Conservation (phyloP, 2,797 vertebrate species). For the Lutjanus argentimaculatus region DNA sequence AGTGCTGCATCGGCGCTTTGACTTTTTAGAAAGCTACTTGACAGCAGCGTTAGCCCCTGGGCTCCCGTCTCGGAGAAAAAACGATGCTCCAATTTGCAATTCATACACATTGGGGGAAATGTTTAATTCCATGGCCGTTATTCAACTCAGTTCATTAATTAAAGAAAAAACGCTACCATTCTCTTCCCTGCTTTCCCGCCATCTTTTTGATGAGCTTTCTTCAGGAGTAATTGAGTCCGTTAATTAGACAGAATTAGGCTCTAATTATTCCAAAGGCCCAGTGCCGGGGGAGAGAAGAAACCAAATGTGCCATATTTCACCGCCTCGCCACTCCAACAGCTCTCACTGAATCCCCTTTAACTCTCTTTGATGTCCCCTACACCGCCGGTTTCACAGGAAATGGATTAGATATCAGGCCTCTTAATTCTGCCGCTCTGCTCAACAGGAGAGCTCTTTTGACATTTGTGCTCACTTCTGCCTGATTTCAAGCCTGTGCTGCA, state of each 20-base stretch:
- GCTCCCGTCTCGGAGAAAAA: conserved; percentile 76
- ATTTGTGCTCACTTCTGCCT: conserved; percentile 81
- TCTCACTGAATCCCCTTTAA: conserved; percentile 80
- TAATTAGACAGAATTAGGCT: conserved; percentile 91
- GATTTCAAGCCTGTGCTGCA: conserved; percentile 79
- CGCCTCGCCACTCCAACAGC: conserved; percentile 75
- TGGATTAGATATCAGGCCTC: conserved; percentile 84
- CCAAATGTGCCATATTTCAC: conserved; percentile 85
- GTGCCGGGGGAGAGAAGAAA: conserved; percentile 81
- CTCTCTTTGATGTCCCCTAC: conserved; percentile 84
- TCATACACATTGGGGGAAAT: conserved; percentile 88
- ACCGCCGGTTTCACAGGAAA: conserved; percentile 83
- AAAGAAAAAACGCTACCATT: conserved; percentile 84
- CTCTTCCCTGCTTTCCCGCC: conserved; percentile 84
- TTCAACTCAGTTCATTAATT: conserved; percentile 90
- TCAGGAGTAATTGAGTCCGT: conserved; percentile 89
- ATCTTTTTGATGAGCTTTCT: conserved; percentile 90
- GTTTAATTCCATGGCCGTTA: conserved; percentile 87
- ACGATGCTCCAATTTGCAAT: conserved; percentile 85
- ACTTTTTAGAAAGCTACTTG: conserved; percentile 87
- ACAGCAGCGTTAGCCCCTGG: conserved; percentile 86
- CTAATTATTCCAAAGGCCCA: conserved; percentile 88
- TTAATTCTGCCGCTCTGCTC: conserved; percentile 80
- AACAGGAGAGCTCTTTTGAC: conserved; percentile 83
- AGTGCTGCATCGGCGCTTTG: conserved; percentile 86